Evolutionary conservation across 2,888 invertebrate genomes (phyloP).

Genomic region (Leuctra nigra): DNA sequence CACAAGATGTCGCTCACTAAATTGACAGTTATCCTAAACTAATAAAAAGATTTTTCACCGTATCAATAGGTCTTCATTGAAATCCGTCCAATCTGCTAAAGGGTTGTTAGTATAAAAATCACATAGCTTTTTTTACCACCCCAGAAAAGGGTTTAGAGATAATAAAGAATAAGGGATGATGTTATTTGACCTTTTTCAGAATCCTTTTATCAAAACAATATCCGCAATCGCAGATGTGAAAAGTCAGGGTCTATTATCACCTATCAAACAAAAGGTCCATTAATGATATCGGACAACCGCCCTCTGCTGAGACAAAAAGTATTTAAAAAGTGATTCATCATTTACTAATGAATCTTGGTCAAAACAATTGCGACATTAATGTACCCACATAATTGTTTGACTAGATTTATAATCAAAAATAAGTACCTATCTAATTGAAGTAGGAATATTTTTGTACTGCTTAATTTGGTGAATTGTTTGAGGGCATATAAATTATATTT

Average conservation of each 20-base stretch:
- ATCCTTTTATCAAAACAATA: neutral
- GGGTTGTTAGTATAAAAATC: neutral
- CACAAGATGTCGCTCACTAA: neutral
- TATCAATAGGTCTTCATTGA: no score
- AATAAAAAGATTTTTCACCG: slow-evolving; percentile 4
- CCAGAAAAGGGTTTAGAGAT: neutral
- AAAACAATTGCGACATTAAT: neutral
- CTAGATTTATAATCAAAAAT: no score
- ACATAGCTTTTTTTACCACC: neutral
- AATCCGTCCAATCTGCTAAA: no score
- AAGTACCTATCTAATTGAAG: no score
- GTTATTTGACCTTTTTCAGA: neutral
- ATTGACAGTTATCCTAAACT: slow-evolving; percentile 17
- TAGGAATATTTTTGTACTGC: no score
- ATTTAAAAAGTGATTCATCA: slow-evolving; percentile 5
- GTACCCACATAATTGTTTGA: neutral
- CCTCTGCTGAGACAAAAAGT: no score
- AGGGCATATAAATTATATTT: no score
- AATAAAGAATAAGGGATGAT: neutral
- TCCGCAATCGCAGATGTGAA: slow-evolving; percentile 7
- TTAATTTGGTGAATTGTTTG: no score
- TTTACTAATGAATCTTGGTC: neutral
- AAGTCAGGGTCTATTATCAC: no score
- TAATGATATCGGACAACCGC: slow-evolving; percentile 5
- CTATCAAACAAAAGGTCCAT: slow-evolving; percentile 10